Conservation (phyloP, 1,140 invertebrate species). For the Drosophila tropicalis region DNA sequence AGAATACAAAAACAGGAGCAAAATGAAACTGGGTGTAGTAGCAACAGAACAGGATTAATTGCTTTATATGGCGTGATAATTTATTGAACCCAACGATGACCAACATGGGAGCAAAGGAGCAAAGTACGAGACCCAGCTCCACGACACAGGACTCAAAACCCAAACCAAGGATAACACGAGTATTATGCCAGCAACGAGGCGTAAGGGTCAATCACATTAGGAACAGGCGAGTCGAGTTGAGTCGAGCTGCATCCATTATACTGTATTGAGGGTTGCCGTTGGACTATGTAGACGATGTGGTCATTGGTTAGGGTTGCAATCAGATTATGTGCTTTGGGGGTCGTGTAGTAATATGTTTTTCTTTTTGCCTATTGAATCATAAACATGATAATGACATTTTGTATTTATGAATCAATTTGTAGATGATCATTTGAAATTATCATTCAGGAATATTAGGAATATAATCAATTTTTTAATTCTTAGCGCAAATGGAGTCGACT, state of each 20-base stretch:
- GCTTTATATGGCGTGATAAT: conserved; percentile 82
- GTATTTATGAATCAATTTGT: conserved; percentile 16
- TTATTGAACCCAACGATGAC: conserved; percentile 79
- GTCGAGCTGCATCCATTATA: conserved; percentile 13
- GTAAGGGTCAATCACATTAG: conserved; percentile 81
- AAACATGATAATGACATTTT: conserved; percentile 44
- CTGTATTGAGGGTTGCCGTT: neutral
- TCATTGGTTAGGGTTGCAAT: conserved; percentile 56
- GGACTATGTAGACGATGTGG: conserved; percentile 16
- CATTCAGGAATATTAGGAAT: conserved; percentile 1
- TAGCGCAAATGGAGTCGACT: too few species aligned
- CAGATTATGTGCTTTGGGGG: conserved; percentile 61
- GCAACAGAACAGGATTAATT: conserved; percentile 66
- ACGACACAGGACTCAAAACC: conserved; percentile 11
- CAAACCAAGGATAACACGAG: conserved; percentile 68
- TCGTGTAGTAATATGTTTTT: conserved; percentile 59
- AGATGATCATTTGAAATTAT: neutral
- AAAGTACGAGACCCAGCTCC: conserved; percentile 25
- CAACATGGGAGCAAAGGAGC: conserved; percentile 69
- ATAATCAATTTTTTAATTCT: neutral
- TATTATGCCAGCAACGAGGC: conserved; percentile 77
- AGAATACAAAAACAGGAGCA: conserved; percentile 19
- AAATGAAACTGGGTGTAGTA: conserved; percentile 26
- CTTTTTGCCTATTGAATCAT: conserved; percentile 34
- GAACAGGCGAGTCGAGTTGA: conserved; percentile 60